phyloP scores from a whole-genome alignment of 92 coral and sea anemone genomes.

The Micromussa lordhowensis region DNA sequence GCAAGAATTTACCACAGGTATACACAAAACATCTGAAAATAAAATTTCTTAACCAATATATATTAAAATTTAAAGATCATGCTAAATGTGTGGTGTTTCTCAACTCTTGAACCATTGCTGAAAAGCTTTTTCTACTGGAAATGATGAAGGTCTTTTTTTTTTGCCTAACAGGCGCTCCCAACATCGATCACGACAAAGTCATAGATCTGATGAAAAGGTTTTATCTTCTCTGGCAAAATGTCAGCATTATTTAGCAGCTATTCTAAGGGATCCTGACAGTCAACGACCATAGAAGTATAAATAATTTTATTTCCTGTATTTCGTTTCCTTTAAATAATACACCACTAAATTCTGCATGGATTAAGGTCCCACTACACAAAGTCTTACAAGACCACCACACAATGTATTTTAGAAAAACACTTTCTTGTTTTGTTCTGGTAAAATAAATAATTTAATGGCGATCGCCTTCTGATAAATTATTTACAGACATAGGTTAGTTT shows the following conservation, averaged over 20 bases:
- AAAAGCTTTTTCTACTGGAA: neutral
- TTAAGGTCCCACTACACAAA: neutral
- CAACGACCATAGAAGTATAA: neutral
- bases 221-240: neutral
- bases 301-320: neutral
- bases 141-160: neutral
- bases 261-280: neutral
- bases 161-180: neutral
- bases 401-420: neutral
- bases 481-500: neutral
- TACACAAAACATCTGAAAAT: no score
- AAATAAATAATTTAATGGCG: neutral
- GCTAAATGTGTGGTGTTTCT: no score
- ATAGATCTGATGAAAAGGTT: neutral
- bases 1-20: no score
- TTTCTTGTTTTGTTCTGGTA: neutral
- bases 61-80: no score
- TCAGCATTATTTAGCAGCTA: neutral
- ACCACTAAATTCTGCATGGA: neutral
- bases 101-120: no score
- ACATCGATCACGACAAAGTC: neutral
- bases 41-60: no score
- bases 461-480: neutral
- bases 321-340: neutral
- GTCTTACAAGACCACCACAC: neutral